Conservation (phyloP, 2,797 vertebrate species). For the Microhierax caerulescens region DNA sequence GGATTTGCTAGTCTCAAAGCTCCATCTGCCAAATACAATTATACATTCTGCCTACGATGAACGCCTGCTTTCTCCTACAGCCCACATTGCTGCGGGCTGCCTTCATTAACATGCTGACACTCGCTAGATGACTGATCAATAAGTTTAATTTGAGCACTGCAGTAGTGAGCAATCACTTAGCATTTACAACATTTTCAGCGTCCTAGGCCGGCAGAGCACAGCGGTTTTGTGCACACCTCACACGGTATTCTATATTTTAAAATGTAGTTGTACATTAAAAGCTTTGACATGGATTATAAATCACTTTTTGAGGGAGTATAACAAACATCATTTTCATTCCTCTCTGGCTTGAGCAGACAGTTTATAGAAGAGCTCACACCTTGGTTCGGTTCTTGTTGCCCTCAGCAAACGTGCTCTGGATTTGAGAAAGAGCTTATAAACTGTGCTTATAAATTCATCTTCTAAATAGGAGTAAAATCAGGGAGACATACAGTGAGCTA, state of each 20-base stretch:
- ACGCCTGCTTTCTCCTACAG: neutral
- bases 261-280: neutral
- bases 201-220: neutral
- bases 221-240: neutral
- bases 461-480: neutral
- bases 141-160: neutral
- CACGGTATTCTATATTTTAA: neutral
- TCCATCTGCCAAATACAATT: slow-evolving; percentile 27
- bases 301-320: accelerated
- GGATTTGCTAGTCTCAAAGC: neutral
- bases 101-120: neutral
- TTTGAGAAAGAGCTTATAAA: neutral
- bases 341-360: neutral
- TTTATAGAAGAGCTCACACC: neutral
- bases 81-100: neutral
- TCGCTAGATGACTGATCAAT: neutral
- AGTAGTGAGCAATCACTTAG: accelerated
- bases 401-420: neutral
- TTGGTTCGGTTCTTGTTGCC: neutral
- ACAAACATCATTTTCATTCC: neutral
- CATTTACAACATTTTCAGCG: accelerated
- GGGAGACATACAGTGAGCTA: neutral
- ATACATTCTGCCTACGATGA: neutral
- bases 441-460: accelerated
- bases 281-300: neutral